Conservation (phyloP, 2,113 vertebrate species). For the Cebus imitator region DNA sequence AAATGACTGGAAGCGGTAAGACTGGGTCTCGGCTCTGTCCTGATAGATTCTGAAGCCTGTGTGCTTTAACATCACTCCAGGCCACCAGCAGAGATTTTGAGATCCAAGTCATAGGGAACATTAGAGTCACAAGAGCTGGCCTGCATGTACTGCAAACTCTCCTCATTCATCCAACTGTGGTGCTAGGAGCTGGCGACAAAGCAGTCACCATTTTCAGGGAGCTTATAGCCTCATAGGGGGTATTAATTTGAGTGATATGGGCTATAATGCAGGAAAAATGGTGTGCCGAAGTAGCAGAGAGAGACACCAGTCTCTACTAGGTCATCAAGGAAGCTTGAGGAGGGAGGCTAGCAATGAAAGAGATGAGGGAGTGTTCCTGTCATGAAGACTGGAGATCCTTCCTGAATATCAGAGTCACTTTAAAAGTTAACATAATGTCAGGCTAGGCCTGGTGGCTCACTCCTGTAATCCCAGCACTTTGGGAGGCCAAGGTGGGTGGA, state of each 20-base stretch:
- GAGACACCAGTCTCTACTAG: background rate
- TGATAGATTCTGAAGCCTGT: background rate
- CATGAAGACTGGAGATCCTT: background rate
- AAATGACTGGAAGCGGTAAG: background rate
- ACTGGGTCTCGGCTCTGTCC: background rate
- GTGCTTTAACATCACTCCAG: background rate
- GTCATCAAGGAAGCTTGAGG: background rate
- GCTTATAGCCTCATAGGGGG: background rate
- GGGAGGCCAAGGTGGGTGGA: no score
- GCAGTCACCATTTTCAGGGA: background rate
- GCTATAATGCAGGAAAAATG: background rate
- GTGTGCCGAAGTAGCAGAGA: background rate
- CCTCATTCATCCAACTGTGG: background rate
- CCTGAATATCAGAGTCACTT: background rate
- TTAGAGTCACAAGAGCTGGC: background rate
- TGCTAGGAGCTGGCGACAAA: background rate
- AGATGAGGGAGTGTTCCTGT: background rate
- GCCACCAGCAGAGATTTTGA: background rate
- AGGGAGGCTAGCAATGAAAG: background rate
- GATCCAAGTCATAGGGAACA: background rate
- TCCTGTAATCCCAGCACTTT: no score
- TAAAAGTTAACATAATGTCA: background rate
- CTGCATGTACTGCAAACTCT: background rate
- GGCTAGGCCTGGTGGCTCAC: no score
- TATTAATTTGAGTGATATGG: fast-evolving